Conservation (phyloP, 2,113 vertebrate species). For the Platysteira castanea region DNA sequence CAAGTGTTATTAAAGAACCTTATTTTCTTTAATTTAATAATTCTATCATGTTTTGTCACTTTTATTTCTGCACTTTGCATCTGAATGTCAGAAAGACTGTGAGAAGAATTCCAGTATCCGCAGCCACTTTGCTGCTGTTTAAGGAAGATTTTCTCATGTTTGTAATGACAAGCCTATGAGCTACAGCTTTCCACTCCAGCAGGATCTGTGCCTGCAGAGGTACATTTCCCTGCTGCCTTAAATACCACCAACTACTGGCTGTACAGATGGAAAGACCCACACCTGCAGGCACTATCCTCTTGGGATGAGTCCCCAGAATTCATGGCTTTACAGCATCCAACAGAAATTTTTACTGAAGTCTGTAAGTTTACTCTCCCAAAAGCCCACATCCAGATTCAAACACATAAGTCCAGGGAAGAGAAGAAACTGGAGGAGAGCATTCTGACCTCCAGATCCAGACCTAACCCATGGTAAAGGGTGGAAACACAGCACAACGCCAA, state of each 20-base stretch:
- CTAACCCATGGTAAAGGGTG: background rate
- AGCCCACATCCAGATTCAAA: background rate
- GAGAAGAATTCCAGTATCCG: background rate
- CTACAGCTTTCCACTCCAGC: background rate
- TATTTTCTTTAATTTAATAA: background rate
- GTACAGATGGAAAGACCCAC: background rate
- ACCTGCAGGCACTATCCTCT: background rate
- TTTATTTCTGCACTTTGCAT: background rate
- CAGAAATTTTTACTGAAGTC: background rate
- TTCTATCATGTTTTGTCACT: background rate
- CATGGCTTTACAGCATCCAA: background rate
- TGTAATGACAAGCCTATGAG: background rate
- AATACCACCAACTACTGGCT: background rate
- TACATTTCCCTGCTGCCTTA: background rate
- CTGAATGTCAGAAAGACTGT: background rate
- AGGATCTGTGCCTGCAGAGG: background rate
- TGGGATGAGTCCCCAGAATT: background rate
- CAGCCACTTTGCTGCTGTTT: background rate
- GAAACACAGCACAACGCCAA: background rate
- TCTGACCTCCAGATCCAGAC: background rate
- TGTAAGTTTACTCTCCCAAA: background rate
- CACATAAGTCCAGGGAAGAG: rapidly evolving
- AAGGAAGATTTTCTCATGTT: background rate
- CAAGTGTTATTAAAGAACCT: background rate
- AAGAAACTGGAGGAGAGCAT: background rate